A percentile compares a stretch with the other conserved stretches of the same genome.
Evolutionary conservation across 1,140 invertebrate species (phyloP).

Genomic region (Colletes latitarsis): DNA sequence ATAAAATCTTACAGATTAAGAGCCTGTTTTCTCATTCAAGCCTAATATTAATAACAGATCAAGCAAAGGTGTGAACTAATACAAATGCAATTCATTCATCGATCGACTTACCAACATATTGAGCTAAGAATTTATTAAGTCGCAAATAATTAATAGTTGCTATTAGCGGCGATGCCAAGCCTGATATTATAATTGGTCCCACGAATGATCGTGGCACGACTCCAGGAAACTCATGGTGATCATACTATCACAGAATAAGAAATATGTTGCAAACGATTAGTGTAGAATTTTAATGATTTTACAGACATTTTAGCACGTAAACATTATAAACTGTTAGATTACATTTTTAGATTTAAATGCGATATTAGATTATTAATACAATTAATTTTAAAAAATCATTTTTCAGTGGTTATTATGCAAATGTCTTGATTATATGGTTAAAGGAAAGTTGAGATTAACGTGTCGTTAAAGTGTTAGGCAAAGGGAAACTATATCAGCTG

Average conservation of each 20-base stretch:
- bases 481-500: slow-evolving; percentile 62
- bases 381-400: not conserved
- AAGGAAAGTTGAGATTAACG: slow-evolving; percentile 4
- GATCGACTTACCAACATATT: slow-evolving; percentile 92
- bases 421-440: not conserved
- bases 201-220: slow-evolving; percentile 98
- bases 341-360: not conserved
- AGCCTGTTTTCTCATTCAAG: not conserved
- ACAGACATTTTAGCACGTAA: not conserved
- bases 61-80: slow-evolving; percentile 38
- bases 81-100: slow-evolving; percentile 28
- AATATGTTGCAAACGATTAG: slow-evolving; percentile 10
- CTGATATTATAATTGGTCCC: slow-evolving; percentile 93
- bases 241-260: slow-evolving; percentile 87
- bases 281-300: not conserved
- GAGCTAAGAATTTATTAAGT: slow-evolving; percentile 93
- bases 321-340: not conserved
- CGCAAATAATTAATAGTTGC: slow-evolving; percentile 85
- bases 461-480: slow-evolving; percentile 3
- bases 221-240: slow-evolving; percentile 98
- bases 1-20: not conserved
- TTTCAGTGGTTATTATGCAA: not conserved
- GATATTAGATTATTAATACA: not conserved
- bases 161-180: slow-evolving; percentile 89
- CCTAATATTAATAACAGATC: slow-evolving; percentile 20